Evolutionary conservation across 2,113 vertebrate species (phyloP), one percentile per base, ranked within the genome.

Genomic region (Onychorhynchus coronatus): DNA sequence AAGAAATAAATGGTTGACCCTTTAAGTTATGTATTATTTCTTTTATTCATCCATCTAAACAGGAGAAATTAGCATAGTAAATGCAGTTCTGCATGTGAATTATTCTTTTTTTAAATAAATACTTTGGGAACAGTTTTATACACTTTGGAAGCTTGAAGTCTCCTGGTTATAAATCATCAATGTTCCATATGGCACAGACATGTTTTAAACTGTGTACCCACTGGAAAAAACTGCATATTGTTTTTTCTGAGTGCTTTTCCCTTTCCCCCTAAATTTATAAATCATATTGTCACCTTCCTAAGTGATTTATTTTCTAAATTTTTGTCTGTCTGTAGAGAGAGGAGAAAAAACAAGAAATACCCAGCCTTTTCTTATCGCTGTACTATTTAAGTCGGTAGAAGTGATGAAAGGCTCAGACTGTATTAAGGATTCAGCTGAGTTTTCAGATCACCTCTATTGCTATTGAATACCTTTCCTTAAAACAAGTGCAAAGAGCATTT

Each of bases 231-330:
- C 73, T 87, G 92, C 88, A 44, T 76, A 92, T 93, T 97, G 85
- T 95, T 96, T 96, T 96, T 92, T 83, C 71, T 80, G 81, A 92
- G 84, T 80, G 68, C 27, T 93, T 95, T 93, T 83, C 93, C 90
- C 93, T 92, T 89, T 25, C 22, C 47, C 62, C 71, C 95, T 91
- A 67, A 90, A 93, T 94, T 91, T 97, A 96, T 96, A 96, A 97
- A 97, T 96, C 92, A 97, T 76, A 62, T 33, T 96, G 73, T 97
- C 85, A 96, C 47, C 42, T 58, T 93, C 47, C 14, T 94, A 78
- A 46, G 33, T 68, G 91, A 86, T 90, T 95, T 97, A 74, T 93
- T 93, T 94, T 85, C 88, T 85, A 77, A 58, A 53, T 93, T 88
- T 89, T 79, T 93, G 9, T 55, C 53, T 97, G 55, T 67, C 82